Evolutionary conservation across 2,113 vertebrate genomes (phyloP).

Genomic region (Dascyllus trimaculatus): DNA sequence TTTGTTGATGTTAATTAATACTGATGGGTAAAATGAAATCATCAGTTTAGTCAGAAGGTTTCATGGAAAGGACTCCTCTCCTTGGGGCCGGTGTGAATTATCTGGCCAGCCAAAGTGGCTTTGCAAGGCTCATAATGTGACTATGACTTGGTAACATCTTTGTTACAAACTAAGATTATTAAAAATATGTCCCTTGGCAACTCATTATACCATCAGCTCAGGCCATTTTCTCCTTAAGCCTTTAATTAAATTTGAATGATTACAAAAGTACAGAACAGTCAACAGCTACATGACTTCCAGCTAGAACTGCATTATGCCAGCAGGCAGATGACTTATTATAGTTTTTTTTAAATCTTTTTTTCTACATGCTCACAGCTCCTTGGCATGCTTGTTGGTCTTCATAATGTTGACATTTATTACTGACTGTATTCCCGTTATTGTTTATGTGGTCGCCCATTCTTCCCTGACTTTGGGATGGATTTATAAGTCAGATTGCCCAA

Average conservation of each 20-base stretch:
- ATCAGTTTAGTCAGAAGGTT: constrained; percentile 80
- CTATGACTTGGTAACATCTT: constrained; percentile 83
- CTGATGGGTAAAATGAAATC: constrained; percentile 77
- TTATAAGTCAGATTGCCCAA: constrained; percentile 34
- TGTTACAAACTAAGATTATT: constrained; percentile 85
- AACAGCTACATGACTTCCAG: constrained; percentile 78
- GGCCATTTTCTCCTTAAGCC: constrained; percentile 80
- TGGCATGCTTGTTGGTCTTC: constrained; percentile 49
- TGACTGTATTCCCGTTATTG: constrained; percentile 28
- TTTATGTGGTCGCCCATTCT: constrained; percentile 30
- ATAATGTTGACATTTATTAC: constrained; percentile 57
- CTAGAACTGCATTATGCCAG: constrained; percentile 71
- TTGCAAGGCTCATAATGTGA: constrained; percentile 67
- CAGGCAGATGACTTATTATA: constrained; percentile 73
- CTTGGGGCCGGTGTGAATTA: constrained; percentile 78
- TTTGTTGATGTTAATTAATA: constrained; percentile 72
- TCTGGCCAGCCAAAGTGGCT: constrained; percentile 69
- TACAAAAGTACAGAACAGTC: constrained; percentile 83
- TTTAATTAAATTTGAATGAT: constrained; percentile 87
- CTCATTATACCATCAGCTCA: constrained; percentile 85
- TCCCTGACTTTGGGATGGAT: constrained; percentile 22
- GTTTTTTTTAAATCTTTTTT: constrained; percentile 48
- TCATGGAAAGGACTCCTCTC: constrained; percentile 62
- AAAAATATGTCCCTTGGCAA: constrained; percentile 84
- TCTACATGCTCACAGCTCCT: constrained; percentile 35